Evolutionary conservation across 2,113 vertebrate species (phyloP).

Genomic region (Cavia porcellus): DNA sequence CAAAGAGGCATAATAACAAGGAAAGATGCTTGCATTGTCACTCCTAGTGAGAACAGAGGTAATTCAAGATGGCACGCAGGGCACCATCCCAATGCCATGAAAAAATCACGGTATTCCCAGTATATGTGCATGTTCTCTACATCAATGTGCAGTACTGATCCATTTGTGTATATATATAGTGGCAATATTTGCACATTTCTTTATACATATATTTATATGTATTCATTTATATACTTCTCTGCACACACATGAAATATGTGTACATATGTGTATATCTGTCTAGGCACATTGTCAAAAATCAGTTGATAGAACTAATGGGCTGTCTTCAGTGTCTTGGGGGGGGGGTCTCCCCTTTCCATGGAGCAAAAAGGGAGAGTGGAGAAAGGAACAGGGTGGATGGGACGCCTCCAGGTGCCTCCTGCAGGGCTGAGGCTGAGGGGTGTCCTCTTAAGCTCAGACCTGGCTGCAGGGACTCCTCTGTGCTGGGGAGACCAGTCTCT

Average conservation of each 20-base stretch:
- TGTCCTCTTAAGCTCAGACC: not conserved
- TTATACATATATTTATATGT: not conserved
- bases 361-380: not conserved
- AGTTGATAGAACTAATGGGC: not conserved
- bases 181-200: not conserved
- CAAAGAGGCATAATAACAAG: not conserved
- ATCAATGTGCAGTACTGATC: not conserved
- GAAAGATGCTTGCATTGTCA: not conserved
- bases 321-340: not conserved
- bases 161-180: not conserved
- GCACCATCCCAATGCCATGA: not conserved
- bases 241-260: not conserved
- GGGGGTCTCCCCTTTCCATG: not conserved
- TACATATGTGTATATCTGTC: not conserved
- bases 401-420: not conserved
- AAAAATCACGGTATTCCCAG: not conserved
- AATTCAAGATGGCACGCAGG: not conserved
- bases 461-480: not conserved
- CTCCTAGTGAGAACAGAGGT: not conserved
- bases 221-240: not conserved
- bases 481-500: not conserved
- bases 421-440: not conserved
- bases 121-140: not conserved
- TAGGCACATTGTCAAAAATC: not conserved
- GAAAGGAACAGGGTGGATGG: not conserved